These are phyloP conservation scores for Pelvicachromis taeniatus DNA, from an alignment of 2,113 vertebrate genomes.

Conservation along the genomic window DNA sequence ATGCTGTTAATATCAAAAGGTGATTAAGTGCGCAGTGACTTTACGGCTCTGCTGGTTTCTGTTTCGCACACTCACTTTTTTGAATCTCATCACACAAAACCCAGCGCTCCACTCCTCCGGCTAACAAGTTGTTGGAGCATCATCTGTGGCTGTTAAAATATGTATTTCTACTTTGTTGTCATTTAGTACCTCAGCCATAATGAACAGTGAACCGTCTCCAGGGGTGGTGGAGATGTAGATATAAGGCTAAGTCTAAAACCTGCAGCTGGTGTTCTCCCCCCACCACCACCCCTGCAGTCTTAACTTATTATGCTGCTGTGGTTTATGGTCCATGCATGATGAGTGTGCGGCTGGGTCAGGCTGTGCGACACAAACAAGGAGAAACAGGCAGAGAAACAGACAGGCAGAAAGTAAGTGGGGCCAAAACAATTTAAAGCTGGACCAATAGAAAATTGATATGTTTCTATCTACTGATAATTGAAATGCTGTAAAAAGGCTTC, in stretches of 20 bases:
- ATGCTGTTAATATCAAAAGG: background rate
- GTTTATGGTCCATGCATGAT: slow-evolving; percentile 40
- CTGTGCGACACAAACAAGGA: background rate
- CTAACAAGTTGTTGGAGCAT: slow-evolving; percentile 3
- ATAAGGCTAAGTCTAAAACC: background rate
- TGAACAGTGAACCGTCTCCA: background rate
- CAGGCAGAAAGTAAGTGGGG: background rate
- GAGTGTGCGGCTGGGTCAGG: background rate
- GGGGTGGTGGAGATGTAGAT: background rate
- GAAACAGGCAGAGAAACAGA: background rate
- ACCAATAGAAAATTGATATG: background rate
- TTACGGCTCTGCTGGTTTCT: background rate
- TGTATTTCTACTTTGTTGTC: slow-evolving; percentile 27
- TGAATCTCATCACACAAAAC: slow-evolving; percentile 7
- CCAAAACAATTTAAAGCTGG: background rate
- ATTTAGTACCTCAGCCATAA: slow-evolving; percentile 1
- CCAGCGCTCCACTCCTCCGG: background rate
- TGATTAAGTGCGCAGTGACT: slow-evolving; percentile 24
- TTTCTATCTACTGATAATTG: background rate
- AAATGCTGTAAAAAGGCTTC: background rate
- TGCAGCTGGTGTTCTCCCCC: background rate
- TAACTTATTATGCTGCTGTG: slow-evolving; percentile 14
- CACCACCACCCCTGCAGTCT: background rate
- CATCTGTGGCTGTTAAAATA: slow-evolving; percentile 35
- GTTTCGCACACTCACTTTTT: background rate